phyloP scores from a whole-genome alignment of 2,113 vertebrate species.

The Piaya cayana region DNA sequence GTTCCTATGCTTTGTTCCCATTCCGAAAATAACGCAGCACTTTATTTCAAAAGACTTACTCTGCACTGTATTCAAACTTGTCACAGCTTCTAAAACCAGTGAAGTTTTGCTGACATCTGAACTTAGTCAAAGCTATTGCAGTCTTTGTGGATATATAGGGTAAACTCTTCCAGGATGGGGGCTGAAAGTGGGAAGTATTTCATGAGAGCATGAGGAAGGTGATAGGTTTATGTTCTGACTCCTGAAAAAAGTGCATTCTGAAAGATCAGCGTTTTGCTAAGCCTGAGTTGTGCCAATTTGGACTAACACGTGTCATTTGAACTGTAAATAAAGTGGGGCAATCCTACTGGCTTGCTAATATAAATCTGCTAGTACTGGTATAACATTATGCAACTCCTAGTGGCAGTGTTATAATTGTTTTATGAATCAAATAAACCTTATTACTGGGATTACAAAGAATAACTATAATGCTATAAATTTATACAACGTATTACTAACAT shows the following conservation, averaged over 20 bases:
- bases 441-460: not conserved
- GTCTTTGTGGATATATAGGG: not conserved
- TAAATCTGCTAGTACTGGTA: not conserved
- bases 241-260: not conserved
- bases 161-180: not conserved
- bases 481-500: not conserved
- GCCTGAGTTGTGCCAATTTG: not conserved
- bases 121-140: not conserved
- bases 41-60: not conserved
- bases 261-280: not conserved
- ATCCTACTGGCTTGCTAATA: not conserved
- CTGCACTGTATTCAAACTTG: not conserved
- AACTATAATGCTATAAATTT: not conserved
- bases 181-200: constrained; percentile 13
- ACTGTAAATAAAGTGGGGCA: not conserved
- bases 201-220: not conserved
- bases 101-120: constrained; percentile 18
- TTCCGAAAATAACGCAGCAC: not conserved
- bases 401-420: not conserved
- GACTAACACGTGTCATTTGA: not conserved
- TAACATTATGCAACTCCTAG: not conserved
- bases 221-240: constrained; percentile 6
- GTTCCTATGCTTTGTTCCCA: not conserved
- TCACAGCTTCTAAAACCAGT: not conserved
- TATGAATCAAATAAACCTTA: not conserved